Evolutionary conservation across 1,140 invertebrate genomes (phyloP), one percentile per base, ranked within the genome.

Genomic region (Leptoteleia sp.): DNA sequence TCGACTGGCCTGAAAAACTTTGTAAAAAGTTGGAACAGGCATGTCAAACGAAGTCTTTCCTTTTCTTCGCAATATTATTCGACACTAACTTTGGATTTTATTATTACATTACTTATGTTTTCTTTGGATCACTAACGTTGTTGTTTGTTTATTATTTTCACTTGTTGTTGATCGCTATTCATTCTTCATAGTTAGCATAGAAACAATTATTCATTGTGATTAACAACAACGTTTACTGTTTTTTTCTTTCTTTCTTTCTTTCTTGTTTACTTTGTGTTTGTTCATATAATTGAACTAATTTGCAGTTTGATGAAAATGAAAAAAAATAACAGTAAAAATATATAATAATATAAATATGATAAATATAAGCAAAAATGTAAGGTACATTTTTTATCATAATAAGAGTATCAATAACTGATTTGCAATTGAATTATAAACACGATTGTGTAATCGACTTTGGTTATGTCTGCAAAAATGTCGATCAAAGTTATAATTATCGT

Each of bases 11-110:
- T 89, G 92, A 93, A 86, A 95, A 94, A 90, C 92, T 99, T 80
- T 98, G 96, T 91, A 91, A 93, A 91, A 98, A 98, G 91, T 93
- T 98, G 88, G 91, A 93, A 86, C 94, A 97, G 93, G 96, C 95
- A 94, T 94, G 94, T 89, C 68, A 72, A 83, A 76, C 22, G 82
- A 70, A 80, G 80, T 84, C 81, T 82, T 81, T 78, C 15, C 47
- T 64, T n/a, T n/a, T n/a, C n/a, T 35, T 35, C 11, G 52, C 52
- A 59, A 37, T 61, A 72, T 55, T 62, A 61, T 43, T 15, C n/a
- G 40, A 64, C 31, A 81, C 80, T 83, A 84, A 84, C 77, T 72
- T 72, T 47, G 38, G 15, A 77, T 37, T 72, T 57, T n/a, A 19
- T 22, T 61, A 17, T 29, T 37, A 68, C 9, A 19, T 40, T 31